Base-by-base conservation (phyloP, 2,113 vertebrate species). In the Phaethon lepturus region DNA sequence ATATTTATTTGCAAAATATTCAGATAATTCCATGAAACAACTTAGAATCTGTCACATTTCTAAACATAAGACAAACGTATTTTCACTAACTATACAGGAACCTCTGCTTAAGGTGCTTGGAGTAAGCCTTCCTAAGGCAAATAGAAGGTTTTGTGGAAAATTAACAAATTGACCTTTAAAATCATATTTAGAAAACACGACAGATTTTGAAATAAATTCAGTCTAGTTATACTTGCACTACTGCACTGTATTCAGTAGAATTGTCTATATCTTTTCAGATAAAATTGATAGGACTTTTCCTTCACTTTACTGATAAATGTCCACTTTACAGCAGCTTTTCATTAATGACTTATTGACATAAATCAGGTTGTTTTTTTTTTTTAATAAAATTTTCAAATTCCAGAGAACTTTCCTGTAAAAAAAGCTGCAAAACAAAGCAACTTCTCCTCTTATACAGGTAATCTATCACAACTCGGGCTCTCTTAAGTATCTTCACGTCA, bases 71-170 rank as follows among this genome's bases (percentile, higher is more conserved):
- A 60, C 77, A 66, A 83, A 78, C 66, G 6, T 35, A n/a, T 55
- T 86, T 80, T 52, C 38, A 75, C 50, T 67, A 72, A 72, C 67
- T 53, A 31, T 67, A 22, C 89, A 50, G 78, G 85, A 95, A 53
- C 90, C 31, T 29, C 59, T 73, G 45, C 60, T 67, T 60, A 53
- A 89, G 33, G 26, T 50, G 29, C 77, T 79, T 75, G 76, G 33
- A 95, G 58, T 44, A 28, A 83, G 38, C 69, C 53, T 64, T 72
- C 78, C 71, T 71, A 80, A 86, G 79, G 38, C 35, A 95, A 97
- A 93, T 66, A 92, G 85, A 56, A 90, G 63, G 49, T 58, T 77
- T 78, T 58, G 63, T 94, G 88, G 66, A 58, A 97, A 96, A 93
- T 88, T 76, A 92, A 80, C 26, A 96, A 55, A 44, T 3, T 73